phyloP scores from a whole-genome alignment of 35 echinoderm and acorn worm genomes.

The Acanthaster planci region DNA sequence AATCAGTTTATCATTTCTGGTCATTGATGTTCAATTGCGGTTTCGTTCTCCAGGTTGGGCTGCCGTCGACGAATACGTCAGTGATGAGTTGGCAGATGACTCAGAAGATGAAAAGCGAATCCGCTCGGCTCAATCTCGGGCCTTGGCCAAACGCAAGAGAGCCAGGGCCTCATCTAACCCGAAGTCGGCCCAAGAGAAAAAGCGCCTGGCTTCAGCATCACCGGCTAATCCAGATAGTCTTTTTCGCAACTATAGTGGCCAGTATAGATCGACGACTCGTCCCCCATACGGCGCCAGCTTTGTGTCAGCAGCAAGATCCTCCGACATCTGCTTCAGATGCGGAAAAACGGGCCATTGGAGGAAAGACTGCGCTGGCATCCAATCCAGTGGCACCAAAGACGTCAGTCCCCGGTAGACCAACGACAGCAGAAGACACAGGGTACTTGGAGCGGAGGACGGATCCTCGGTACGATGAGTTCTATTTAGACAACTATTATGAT shows the following conservation, averaged over 20 bases:
- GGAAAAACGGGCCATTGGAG: too few relatives aligned
- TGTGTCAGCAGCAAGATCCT: background rate
- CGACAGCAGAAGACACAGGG: background rate
- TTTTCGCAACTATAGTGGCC: too few relatives aligned
- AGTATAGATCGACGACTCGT: background rate
- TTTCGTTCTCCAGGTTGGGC: too few relatives aligned
- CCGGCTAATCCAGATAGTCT: background rate
- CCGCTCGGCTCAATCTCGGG: background rate
- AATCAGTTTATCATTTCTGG: too few relatives aligned
- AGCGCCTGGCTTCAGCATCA: background rate
- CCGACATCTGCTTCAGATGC: background rate
- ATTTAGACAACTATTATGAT: background rate
- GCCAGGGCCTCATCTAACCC: too few relatives aligned
- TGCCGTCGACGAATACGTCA: background rate
- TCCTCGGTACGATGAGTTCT: background rate
- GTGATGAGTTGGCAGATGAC: conserved; percentile 6
- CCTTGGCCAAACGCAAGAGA: background rate
- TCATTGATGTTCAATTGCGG: too few relatives aligned
- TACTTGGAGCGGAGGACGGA: background rate
- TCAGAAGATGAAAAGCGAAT: conserved; percentile 9
- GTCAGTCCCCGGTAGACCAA: background rate
- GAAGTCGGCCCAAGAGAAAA: too few relatives aligned
- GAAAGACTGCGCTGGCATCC: background rate
- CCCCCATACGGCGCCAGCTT: background rate
- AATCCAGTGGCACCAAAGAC: background rate